Base-by-base conservation (phyloP, 2,797 vertebrate genomes). In the Tragelaphus oryx region DNA sequence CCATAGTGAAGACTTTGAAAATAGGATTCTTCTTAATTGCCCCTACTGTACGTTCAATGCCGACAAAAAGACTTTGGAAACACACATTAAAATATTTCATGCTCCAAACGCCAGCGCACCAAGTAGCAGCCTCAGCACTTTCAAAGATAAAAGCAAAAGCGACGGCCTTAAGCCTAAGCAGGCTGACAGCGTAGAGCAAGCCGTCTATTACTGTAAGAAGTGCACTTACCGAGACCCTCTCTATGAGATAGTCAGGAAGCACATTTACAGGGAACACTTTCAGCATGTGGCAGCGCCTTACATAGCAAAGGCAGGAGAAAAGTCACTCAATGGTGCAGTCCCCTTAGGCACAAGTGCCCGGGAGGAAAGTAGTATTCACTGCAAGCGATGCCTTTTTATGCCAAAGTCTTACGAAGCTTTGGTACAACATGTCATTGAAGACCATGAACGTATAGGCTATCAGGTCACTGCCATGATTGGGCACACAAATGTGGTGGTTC, bases 201-300 rank as follows among this genome's bases (percentile, higher is more conserved):
- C 99, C n/a, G 99, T 99, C 98, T 99, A 99, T 99, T 99, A 99
- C 98, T 99, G 99, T 98, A 99, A 99, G 99, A 99, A 99, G 99
- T 99, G 99, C 99, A 99, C 99, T 98, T 99, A 99, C 98, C 99
- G 99, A 98, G 99, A 99, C 98, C 99, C 99, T 97, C 98, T 99
- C 85, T 99, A 99, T 97, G 99, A 99, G 98, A 99, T 99, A 92
- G 99, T 99, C 98, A 99, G 99, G 97, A 99, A 99, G 99, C 99
- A 99, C 99, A 99, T 99, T 98, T 99, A 99, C 99, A 99, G 99
- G 98, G 99, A 99, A 99, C 99, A 99, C 98, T 99, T 99, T 98
- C 99, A 99, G 97, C 99, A 99, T 13, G 99, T 99, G 97, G 99
- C 99, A 74, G 99, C 99, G 98, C 99, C 99, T 86, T 99, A 99